Base-by-base conservation (phyloP, 2,113 vertebrate species). In the Epinephelus fuscoguttatus region DNA sequence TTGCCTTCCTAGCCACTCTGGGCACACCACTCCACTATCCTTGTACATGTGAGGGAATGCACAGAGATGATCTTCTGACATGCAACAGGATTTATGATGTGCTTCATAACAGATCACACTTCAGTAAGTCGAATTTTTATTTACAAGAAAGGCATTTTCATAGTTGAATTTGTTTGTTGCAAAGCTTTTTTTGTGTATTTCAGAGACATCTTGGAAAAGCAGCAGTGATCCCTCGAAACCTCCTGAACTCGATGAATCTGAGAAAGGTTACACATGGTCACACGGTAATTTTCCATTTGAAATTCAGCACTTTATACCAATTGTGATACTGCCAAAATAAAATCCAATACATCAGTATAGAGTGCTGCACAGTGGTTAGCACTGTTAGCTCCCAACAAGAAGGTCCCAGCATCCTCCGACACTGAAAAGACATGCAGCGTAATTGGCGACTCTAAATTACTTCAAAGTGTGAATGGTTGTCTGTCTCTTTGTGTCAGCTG, bases 71-170 rank as follows among this genome's bases (percentile, higher is more conserved):
- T 74, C 91, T 95, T 3, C 27, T 88, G 59, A 71, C 91, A 37
- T 99, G 98, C 66, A 62, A 89, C 53, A 88, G 91, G 84, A 95
- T 97, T 89, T 93, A 95, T 4, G 90, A 96, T 4, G 92, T 96
- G 52, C 88, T 99, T 82, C 96, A 97, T 68, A 95, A 96, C 75
- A 96, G 93, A 68, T 95, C 96, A 37, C 95, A 94, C 85, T 97
- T 97, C 90, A 89, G 96, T 95, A 93, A 97, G 95, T 95, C 84
- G 8, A 11, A 2, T 37, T 6, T 37, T 19, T 4, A 52, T 57
- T 70, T 42, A 66, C 21, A 25, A 47, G 2, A 11, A 5, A 21
- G 8, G 0, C 21, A 19, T 77, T 75, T 59, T 30, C 15, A 59
- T 27, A 3, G 17, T 67, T 42, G 0, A n/a, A 23, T 19, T 0